Evolutionary conservation across 2,797 vertebrate genomes (phyloP).

Genomic region (Coluber constrictor): DNA sequence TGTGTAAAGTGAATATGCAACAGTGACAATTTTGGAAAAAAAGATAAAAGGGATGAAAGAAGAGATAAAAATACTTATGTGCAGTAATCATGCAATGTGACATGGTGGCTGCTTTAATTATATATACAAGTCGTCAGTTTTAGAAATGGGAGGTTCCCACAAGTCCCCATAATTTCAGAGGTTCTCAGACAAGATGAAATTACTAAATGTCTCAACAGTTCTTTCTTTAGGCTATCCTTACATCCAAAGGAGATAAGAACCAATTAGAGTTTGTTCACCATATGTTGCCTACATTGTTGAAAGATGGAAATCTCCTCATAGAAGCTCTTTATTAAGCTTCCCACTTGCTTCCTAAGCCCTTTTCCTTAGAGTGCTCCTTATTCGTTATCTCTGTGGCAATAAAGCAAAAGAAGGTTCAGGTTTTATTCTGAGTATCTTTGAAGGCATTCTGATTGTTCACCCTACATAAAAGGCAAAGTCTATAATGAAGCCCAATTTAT

Average conservation of each 20-base stretch:
- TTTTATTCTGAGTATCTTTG: neutral
- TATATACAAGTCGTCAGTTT: neutral
- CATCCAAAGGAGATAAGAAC: too few relatives aligned
- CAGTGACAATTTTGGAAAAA: neutral
- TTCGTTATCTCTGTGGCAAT: neutral
- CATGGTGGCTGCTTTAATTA: neutral
- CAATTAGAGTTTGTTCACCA: neutral
- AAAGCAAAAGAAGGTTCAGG: neutral
- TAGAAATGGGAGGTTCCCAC: neutral
- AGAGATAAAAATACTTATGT: neutral
- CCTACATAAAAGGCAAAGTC: neutral
- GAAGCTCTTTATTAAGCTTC: neutral
- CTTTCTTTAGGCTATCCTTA: neutral
- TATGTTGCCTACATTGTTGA: neutral
- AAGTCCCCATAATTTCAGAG: neutral
- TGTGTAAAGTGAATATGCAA: neutral
- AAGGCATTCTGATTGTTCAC: neutral
- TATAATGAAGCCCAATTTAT: neutral
- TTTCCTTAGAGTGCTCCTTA: neutral
- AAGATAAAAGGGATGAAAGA: neutral
- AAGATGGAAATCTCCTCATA: neutral
- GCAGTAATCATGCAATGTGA: neutral
- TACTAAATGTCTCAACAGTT: neutral
- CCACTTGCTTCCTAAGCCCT: neutral
- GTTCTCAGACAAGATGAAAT: neutral